Evolutionary conservation across 2,888 invertebrate species (phyloP).

Genomic region (Epinotia ramella): DNA sequence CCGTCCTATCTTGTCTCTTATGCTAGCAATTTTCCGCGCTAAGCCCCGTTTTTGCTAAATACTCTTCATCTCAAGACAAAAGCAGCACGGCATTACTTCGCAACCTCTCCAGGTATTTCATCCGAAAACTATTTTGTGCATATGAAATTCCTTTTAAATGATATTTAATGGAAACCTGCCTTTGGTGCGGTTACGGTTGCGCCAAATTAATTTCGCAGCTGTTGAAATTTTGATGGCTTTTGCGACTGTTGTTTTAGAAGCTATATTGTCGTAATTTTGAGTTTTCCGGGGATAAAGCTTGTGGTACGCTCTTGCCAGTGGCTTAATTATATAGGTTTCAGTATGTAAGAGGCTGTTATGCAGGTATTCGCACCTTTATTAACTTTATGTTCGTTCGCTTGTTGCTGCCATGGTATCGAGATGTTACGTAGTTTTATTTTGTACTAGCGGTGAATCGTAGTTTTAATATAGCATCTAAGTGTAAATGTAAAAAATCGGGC

Average conservation of each 20-base stretch:
- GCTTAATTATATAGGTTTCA: slow-evolving; percentile 23
- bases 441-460: too few species aligned
- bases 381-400: slow-evolving; percentile 1
- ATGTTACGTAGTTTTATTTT: too few species aligned
- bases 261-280: background rate
- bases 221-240: background rate
- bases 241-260: background rate
- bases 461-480: too few species aligned
- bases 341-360: slow-evolving; percentile 12
- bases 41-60: background rate
- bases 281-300: background rate
- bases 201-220: slow-evolving; percentile 8
- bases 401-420: too few species aligned
- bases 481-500: too few species aligned
- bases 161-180: slow-evolving; percentile 35
- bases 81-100: slow-evolving; percentile 19
- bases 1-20: background rate
- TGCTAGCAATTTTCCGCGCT: background rate
- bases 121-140: slow-evolving; percentile 40
- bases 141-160: slow-evolving; percentile 44
- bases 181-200: slow-evolving; percentile 38
- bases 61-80: background rate
- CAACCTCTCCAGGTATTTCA: slow-evolving; percentile 33
- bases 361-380: slow-evolving; percentile 17
- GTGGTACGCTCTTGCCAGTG: background rate